Percentiles rank a stretch among this genome's conserved stretches.
These are phyloP conservation scores for Andrena fulva DNA, from an alignment of 2,888 invertebrate genomes.

Conservation along the genomic window DNA sequence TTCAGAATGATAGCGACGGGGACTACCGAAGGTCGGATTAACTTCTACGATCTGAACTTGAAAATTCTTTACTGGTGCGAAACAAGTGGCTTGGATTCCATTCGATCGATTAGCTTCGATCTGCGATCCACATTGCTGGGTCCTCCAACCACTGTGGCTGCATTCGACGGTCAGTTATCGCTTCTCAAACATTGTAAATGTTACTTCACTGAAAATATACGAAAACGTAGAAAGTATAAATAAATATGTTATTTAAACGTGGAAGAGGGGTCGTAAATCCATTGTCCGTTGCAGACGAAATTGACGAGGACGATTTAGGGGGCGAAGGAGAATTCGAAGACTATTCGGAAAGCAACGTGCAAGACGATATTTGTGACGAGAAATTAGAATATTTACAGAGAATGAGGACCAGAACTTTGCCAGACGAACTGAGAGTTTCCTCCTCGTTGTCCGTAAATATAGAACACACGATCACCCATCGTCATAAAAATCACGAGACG, in stretches of 20 bases:
- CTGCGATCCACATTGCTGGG: slow-evolving; percentile 65
- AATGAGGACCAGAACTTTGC: background rate
- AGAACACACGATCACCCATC: slow-evolving; percentile 51
- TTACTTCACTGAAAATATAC: background rate
- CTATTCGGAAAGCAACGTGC: background rate
- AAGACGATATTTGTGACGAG: background rate
- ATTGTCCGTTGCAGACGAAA: slow-evolving; percentile 22
- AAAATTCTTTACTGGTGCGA: slow-evolving; percentile 87
- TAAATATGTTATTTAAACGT: background rate
- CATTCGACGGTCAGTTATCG: slow-evolving; percentile 48
- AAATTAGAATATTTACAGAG: background rate
- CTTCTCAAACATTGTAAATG: background rate
- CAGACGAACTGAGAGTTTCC: slow-evolving; percentile 7
- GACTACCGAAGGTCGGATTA: slow-evolving; percentile 86
- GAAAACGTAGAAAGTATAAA: background rate
- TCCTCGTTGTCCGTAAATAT: slow-evolving; percentile 62
- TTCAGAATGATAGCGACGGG: slow-evolving; percentile 86
- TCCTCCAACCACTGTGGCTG: slow-evolving; percentile 26
- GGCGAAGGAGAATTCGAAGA: slow-evolving; percentile 29
- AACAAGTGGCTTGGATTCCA: slow-evolving; percentile 85
- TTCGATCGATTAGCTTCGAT: slow-evolving; percentile 86
- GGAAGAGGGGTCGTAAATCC: background rate
- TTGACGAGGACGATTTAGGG: slow-evolving; percentile 24
- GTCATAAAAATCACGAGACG: background rate
- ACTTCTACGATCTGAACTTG: slow-evolving; percentile 87